A percentile compares a stretch with the other conserved stretches of the same genome.
These are phyloP conservation scores for Ophion slaviceki DNA, from an alignment of 2,888 invertebrate genomes.

Conservation along the genomic window DNA sequence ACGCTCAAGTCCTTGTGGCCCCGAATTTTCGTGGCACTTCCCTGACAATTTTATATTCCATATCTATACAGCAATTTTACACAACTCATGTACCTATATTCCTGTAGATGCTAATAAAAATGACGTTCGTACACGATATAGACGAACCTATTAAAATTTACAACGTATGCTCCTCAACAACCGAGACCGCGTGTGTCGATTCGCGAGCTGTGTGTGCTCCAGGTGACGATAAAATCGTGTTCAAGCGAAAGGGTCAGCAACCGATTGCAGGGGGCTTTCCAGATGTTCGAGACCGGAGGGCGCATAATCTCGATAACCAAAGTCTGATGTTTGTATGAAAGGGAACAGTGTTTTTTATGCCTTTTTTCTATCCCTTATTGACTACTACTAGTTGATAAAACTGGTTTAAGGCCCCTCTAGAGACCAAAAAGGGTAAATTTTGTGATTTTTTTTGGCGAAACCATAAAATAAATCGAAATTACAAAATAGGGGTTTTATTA, in stretches of 20 bases:
- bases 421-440: no score
- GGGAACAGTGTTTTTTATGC: conserved; percentile 20
- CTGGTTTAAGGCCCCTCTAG: background rate
- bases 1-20: no score
- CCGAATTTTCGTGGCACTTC: no score
- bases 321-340: conserved; percentile 14
- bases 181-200: conserved; percentile 22
- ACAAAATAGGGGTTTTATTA: no score
- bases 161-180: conserved; percentile 7
- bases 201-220: conserved; percentile 36
- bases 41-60: no score
- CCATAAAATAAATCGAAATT: no score
- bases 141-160: conserved; percentile 39
- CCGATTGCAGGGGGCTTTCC: conserved; percentile 49
- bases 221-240: conserved; percentile 60
- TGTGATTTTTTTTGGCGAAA: no score
- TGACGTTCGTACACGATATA: conserved; percentile 1
- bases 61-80: background rate
- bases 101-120: conserved; percentile 33
- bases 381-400: background rate
- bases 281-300: conserved; percentile 43
- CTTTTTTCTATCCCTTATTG: background rate
- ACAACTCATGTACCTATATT: background rate
- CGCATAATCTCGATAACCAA: background rate
- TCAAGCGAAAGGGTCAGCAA: conserved; percentile 58